A percentile compares a stretch with the other conserved stretches of the same genome.
These are phyloP conservation scores for Heterodera filipjevi DNA, from an alignment of 2,888 invertebrate species.

Conservation along the genomic window DNA sequence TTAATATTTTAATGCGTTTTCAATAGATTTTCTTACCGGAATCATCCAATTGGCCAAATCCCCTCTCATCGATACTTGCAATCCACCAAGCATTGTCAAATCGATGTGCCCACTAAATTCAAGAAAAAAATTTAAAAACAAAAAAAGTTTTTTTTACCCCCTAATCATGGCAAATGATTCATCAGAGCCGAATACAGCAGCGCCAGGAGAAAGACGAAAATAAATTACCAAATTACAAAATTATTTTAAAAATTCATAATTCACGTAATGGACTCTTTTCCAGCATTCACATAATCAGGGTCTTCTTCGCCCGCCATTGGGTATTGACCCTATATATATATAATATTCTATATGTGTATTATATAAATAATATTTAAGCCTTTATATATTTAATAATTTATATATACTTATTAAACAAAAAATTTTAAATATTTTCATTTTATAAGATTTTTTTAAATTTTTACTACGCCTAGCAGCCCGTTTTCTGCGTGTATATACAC, in stretches of 20 bases:
- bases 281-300: constrained; percentile 95
- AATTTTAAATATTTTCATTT: background rate
- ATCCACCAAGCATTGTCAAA: constrained; percentile 92
- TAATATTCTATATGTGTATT: background rate
- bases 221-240: no score
- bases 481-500: constrained; percentile 95
- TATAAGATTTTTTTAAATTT: background rate
- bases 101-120: constrained; percentile 79
- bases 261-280: constrained; percentile 94
- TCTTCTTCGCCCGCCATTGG: constrained; percentile 80
- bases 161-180: constrained; percentile 99
- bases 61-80: constrained; percentile 94
- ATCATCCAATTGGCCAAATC: constrained; percentile 99
- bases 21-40: constrained; percentile 69
- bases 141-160: constrained; percentile 69
- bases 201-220: constrained; percentile 74
- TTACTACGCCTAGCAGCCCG: constrained; percentile 84
- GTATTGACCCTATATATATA: constrained; percentile 76
- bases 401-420: no score
- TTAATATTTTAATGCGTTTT: background rate
- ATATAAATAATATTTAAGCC: background rate
- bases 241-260: background rate
- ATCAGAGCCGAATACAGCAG: constrained; percentile 90
- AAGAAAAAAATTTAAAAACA: background rate
- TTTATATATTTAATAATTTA: background rate